phyloP scores from a whole-genome alignment of 2,797 vertebrate genomes.

The Poecilia gillii region DNA sequence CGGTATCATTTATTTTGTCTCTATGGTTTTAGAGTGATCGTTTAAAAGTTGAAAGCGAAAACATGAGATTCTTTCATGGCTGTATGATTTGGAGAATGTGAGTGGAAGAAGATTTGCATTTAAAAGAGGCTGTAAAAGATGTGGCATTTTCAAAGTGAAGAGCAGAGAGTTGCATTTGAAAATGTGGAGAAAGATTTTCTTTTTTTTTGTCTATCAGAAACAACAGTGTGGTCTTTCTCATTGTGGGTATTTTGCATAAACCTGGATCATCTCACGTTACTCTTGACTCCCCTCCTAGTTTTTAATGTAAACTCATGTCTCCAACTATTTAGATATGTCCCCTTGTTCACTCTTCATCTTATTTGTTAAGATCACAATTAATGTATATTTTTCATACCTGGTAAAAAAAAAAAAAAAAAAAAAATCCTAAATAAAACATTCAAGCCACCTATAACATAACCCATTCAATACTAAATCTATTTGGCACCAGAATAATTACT shows the following conservation, averaged over 20 bases:
- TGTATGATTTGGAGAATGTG: background rate
- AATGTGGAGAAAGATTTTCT: background rate
- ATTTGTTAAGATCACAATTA: background rate
- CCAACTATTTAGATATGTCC: background rate
- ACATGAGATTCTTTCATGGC: background rate
- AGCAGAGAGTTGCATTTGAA: background rate
- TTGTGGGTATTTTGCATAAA: background rate
- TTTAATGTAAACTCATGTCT: background rate
- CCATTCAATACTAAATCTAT: background rate
- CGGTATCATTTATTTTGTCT: background rate
- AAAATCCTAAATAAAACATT: background rate
- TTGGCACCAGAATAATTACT: background rate
- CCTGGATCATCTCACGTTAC: background rate
- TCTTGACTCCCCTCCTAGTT: no score
- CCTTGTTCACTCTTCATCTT: background rate
- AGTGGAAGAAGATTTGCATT: background rate
- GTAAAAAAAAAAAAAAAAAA: no score
- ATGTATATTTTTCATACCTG: no score
- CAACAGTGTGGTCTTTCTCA: background rate
- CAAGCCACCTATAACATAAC: background rate
- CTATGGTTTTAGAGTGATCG: background rate
- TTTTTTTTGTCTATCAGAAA: background rate
- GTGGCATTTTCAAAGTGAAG: background rate
- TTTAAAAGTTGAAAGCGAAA: background rate
- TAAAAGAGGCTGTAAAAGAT: background rate